Evolutionary conservation across 2,113 vertebrate species (phyloP), one percentile per base, ranked within the genome.

Genomic region (Puntigrus tetrazona): DNA sequence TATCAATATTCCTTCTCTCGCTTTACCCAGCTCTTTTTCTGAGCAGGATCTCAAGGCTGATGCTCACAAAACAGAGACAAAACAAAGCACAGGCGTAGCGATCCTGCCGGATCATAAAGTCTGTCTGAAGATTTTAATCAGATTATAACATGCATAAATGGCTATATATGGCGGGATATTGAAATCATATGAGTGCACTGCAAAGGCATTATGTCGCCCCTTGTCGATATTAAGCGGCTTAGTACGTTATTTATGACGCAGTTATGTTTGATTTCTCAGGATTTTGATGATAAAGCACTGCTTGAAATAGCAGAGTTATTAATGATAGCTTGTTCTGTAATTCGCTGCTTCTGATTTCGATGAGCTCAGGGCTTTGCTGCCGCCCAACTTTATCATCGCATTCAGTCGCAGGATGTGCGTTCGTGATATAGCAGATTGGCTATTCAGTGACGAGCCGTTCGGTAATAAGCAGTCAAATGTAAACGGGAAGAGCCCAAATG

Each of bases 21-120:
- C 72, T 69, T 84, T 70, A 43, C 14, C 18, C 27, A 22, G 38
- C 61, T 65, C 57, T 29, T 84, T 84, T 83, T 65, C 27, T 34
- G 59, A 22, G 18, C 36, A 57, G 50, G 45, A n/a, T 67, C 74
- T 84, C 83, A 84, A 84, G 75, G 63, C 74, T 57, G 75, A 34
- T 41, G 7, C 82, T 55, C 27, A 67, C 61, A 82, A 73, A 38
- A 43, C 22, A 78, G 75, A 43, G 61, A 55, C 82, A 70, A 78
- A 78, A 84, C 76, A 65, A 84, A 36, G 61, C 14, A n/a, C 34
- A 59, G 75, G 59, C 43, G 47, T 20, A 57, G 22, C 31, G 25
- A 20, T 70, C 18, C 36, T 34, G 13, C 83, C 38, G 70, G 31
- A 29, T 78, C 31, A 84, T 16, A 67, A 84, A 77, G 20, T 43